phyloP scores from a whole-genome alignment of 2,797 vertebrate genomes.

The Lagocephalus sceleratus region DNA sequence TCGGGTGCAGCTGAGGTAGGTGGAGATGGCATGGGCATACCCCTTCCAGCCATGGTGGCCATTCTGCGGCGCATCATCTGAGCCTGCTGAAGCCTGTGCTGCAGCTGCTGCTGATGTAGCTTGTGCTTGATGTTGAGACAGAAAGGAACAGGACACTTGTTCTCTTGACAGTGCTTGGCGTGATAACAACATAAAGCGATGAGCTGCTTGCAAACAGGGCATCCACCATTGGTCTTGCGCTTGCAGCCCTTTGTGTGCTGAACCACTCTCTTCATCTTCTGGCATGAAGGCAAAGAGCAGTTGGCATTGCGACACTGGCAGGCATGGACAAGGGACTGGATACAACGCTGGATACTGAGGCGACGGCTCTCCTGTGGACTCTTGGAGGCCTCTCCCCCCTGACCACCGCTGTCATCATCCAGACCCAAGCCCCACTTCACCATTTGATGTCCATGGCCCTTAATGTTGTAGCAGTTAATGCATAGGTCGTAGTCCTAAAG shows the following conservation, averaged over 20 bases:
- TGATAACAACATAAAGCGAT: constrained; percentile 99
- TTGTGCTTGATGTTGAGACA: constrained; percentile 99
- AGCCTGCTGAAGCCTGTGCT: constrained; percentile 95
- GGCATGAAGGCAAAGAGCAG: constrained; percentile 95
- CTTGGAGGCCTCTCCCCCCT: constrained; percentile 92
- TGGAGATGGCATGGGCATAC: constrained; percentile 92
- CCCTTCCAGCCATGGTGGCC: constrained; percentile 97
- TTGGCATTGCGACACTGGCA: constrained; percentile 99
- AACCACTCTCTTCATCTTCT: constrained; percentile 99
- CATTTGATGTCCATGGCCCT: constrained; percentile 97
- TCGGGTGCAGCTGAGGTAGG: constrained; percentile 92
- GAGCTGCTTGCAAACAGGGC: constrained; percentile 98
- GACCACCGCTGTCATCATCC: constrained; percentile 90
- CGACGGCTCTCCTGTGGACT: constrained; percentile 97
- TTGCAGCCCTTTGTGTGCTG: constrained; percentile 99
- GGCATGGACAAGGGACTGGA: constrained; percentile 96
- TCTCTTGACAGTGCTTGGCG: constrained; percentile 99
- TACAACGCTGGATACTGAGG: constrained; percentile 99
- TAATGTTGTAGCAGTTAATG: constrained; percentile 95
- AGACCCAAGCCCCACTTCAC: constrained; percentile 97
- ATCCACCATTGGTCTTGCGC: constrained; percentile 98
- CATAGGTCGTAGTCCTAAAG: constrained; percentile 97
- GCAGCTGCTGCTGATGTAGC: constrained; percentile 97
- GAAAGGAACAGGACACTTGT: constrained; percentile 99
- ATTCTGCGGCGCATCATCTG: constrained; percentile 98